These are phyloP conservation scores for Spea hammondii DNA, from an alignment of 2,797 vertebrate genomes.

Conservation along the genomic window DNA sequence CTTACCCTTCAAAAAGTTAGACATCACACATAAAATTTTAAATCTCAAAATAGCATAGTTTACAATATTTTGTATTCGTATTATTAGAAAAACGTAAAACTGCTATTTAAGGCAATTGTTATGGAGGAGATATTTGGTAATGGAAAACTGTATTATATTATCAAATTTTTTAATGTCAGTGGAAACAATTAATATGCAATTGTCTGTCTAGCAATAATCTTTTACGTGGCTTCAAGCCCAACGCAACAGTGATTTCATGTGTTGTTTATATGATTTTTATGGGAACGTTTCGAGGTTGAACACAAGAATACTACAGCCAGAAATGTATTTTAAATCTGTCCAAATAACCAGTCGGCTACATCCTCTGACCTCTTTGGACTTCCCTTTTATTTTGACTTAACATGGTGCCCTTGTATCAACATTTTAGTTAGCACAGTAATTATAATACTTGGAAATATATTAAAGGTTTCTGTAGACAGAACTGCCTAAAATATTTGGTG, in stretches of 20 bases:
- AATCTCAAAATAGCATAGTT: no score
- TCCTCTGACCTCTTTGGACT: conserved; percentile 49
- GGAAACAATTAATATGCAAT: conserved; percentile 53
- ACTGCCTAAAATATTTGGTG: conserved; percentile 34
- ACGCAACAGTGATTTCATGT: conserved; percentile 51
- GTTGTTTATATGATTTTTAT: conserved; percentile 53
- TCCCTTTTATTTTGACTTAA: conserved; percentile 50
- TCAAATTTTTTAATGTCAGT: conserved; percentile 39
- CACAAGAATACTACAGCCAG: conserved; percentile 38
- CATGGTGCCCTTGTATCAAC: conserved; percentile 51
- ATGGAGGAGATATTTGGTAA: conserved; percentile 6
- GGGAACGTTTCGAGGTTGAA: conserved; percentile 53
- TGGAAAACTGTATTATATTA: conserved; percentile 22
- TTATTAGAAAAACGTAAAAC: no score
- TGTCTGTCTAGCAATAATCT: conserved; percentile 51
- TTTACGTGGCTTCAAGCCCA: conserved; percentile 47
- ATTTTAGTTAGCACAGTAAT: conserved; percentile 51
- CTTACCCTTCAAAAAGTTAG: no score
- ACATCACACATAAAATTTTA: no score
- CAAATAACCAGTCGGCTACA: conserved; percentile 49
- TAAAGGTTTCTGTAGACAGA: conserved; percentile 39
- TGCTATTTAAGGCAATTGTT: no score
- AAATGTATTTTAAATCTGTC: conserved; percentile 50
- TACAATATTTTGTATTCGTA: no score
- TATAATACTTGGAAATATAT: conserved; percentile 52